Evolutionary conservation across 1,140 invertebrate species (phyloP).

Genomic region (Fopius arisanus): DNA sequence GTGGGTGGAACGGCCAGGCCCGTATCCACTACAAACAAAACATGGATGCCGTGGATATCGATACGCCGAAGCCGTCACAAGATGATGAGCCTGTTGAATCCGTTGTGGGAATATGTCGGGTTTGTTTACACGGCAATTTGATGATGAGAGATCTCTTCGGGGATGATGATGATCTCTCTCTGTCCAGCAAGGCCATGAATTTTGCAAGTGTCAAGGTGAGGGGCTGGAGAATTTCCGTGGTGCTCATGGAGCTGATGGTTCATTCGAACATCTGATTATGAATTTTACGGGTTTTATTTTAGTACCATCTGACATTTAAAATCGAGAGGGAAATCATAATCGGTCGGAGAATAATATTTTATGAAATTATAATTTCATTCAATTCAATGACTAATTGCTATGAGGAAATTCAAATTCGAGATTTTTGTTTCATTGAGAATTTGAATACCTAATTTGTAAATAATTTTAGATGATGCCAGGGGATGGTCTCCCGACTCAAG

Average conservation of each 20-base stretch:
- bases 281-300: background rate
- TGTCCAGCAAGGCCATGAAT: conserved; percentile 58
- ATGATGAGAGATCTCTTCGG: conserved; percentile 56
- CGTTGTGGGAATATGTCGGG: conserved; percentile 52
- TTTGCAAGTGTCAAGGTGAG: conserved; percentile 63
- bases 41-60: conserved; percentile 62
- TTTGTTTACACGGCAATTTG: conserved; percentile 52
- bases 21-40: conserved; percentile 47
- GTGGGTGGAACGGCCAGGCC: conserved; percentile 26
- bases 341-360: too few species aligned
- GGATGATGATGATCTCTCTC: conserved; percentile 44
- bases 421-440: too few species aligned
- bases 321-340: background rate
- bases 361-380: too few species aligned
- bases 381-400: too few species aligned
- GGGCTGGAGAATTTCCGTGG: conserved; percentile 23
- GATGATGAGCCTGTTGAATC: conserved; percentile 47
- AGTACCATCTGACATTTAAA: background rate
- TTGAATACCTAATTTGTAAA: too few species aligned
- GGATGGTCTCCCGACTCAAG: conserved; percentile 71
- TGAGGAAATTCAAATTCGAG: background rate
- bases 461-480: conserved; percentile 63
- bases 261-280: conserved; percentile 41
- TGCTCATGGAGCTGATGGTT: too few species aligned
- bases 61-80: conserved; percentile 47